phyloP scores from a whole-genome alignment of 1,140 invertebrate species.

The Trachymyrmex septentrionalis region DNA sequence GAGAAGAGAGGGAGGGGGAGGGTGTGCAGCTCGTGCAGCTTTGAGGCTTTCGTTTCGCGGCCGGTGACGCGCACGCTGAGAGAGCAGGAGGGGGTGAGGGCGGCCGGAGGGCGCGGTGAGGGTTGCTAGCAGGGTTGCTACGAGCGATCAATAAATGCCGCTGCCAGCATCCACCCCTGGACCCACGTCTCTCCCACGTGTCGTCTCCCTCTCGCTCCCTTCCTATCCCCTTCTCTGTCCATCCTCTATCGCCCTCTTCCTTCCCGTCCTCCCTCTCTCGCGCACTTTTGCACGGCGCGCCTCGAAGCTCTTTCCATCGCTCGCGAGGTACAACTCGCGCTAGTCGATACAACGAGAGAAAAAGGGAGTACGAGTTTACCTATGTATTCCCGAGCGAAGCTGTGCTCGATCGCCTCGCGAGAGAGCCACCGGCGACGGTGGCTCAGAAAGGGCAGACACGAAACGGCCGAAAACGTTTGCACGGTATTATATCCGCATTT shows the following conservation, averaged over 20 bases:
- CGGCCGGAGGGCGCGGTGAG: constrained; percentile 64
- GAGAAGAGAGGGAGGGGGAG: too few species aligned
- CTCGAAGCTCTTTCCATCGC: constrained; percentile 52
- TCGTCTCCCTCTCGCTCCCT: constrained; percentile 41
- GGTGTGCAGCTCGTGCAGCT: constrained; percentile 54
- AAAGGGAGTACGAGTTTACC: constrained; percentile 15
- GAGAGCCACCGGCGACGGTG: not conserved
- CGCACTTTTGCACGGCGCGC: constrained; percentile 34
- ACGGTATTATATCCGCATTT: constrained; percentile 4
- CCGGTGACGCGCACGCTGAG: constrained; percentile 53
- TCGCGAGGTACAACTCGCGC: constrained; percentile 45
- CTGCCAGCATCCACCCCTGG: constrained; percentile 83
- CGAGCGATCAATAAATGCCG: constrained; percentile 85
- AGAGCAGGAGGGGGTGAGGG: constrained; percentile 55
- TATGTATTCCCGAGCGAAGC: constrained; percentile 14
- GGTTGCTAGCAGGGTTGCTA: constrained; percentile 81
- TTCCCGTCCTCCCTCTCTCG: constrained; percentile 5
- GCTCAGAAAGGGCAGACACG: not conserved
- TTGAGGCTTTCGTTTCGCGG: constrained; percentile 68
- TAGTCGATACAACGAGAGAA: constrained; percentile 55
- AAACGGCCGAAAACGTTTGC: constrained; percentile 18
- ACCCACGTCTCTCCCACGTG: constrained; percentile 75
- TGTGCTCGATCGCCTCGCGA: constrained; percentile 19
- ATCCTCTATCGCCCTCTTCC: constrained; percentile 36
- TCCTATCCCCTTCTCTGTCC: constrained; percentile 53